Conservation (phyloP, 2,797 vertebrate genomes). For the Myotis planiceps region DNA sequence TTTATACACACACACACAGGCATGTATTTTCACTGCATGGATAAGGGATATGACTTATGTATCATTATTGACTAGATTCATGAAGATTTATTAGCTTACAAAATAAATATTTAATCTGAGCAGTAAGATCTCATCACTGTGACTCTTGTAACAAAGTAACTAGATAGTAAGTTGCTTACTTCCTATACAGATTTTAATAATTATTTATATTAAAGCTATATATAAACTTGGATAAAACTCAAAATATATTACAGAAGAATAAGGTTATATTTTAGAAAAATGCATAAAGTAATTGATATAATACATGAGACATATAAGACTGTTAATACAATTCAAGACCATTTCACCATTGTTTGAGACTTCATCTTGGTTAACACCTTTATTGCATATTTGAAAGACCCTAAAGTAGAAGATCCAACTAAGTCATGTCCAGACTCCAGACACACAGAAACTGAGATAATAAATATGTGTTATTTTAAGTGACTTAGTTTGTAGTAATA, state of each 20-base stretch:
- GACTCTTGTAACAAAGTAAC: background rate
- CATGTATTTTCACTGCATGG: background rate
- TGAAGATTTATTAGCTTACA: background rate
- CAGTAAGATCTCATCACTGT: background rate
- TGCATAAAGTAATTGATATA: background rate
- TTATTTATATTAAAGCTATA: background rate
- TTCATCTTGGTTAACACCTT: background rate
- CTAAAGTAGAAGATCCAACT: background rate
- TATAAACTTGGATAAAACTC: background rate
- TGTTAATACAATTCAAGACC: background rate
- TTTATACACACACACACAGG: background rate
- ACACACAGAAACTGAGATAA: background rate
- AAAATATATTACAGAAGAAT: background rate
- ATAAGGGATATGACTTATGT: background rate
- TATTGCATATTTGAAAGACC: background rate
- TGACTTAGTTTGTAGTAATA: background rate
- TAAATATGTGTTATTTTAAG: background rate
- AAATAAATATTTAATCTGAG: background rate
- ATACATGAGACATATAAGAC: background rate
- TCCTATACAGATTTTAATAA: background rate
- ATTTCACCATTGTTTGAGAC: background rate
- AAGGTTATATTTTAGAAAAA: background rate
- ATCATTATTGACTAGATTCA: background rate
- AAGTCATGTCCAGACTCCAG: background rate
- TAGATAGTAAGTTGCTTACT: too few species aligned